phyloP scores from a whole-genome alignment of 1,140 invertebrate genomes.

The Diabrotica undecimpunctata region DNA sequence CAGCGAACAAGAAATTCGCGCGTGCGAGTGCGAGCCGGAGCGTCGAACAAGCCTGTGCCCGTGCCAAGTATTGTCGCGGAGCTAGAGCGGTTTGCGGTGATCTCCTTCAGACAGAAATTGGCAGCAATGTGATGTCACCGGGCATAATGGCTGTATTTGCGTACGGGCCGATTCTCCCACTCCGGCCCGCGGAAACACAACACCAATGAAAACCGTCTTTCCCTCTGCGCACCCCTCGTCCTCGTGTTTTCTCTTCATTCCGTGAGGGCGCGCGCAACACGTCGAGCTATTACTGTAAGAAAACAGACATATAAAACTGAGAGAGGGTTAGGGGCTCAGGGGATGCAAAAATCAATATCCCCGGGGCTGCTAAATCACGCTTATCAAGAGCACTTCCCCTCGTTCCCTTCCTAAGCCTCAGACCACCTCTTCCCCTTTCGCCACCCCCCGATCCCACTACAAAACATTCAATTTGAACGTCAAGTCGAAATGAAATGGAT shows the following conservation, averaged over 20 bases:
- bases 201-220: constrained; percentile 49
- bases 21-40: background rate
- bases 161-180: constrained; percentile 38
- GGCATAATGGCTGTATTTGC: constrained; percentile 48
- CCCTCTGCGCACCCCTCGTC: constrained; percentile 35
- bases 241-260: constrained; percentile 41
- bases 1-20: background rate
- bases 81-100: constrained; percentile 21
- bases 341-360: constrained; percentile 65
- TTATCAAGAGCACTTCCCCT: constrained; percentile 67
- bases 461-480: constrained; percentile 49
- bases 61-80: constrained; percentile 3
- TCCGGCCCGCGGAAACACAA: constrained; percentile 45
- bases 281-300: constrained; percentile 51
- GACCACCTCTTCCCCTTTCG: constrained; percentile 31
- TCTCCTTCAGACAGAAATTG: constrained; percentile 21
- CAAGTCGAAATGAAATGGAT: constrained; percentile 49
- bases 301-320: constrained; percentile 52
- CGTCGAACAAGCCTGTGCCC: background rate
- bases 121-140: constrained; percentile 21
- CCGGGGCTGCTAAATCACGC: constrained; percentile 68
- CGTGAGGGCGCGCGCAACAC: constrained; percentile 42
- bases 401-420: constrained; percentile 33
- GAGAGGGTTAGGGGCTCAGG: constrained; percentile 49
- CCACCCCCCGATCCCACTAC: constrained; percentile 48